Evolutionary conservation across 2,797 vertebrate species (phyloP).

Genomic region (Microctenopoma steveboyesi): DNA sequence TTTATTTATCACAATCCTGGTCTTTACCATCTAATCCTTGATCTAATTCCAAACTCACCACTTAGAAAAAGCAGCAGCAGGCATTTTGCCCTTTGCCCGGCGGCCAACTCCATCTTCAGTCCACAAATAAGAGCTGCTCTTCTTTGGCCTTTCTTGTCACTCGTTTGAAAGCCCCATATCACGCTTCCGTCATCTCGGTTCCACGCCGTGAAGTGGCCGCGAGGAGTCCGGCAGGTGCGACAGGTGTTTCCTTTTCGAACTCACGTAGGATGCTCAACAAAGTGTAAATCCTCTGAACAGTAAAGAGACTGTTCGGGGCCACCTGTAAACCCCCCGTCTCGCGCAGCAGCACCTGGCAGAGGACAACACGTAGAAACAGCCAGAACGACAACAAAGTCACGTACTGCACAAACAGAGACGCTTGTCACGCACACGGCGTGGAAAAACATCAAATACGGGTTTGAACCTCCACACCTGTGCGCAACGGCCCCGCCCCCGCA

Average conservation of each 20-base stretch:
- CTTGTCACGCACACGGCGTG: conserved; percentile 12
- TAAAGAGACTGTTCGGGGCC: not conserved
- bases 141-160: not conserved
- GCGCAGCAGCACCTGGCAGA: not conserved
- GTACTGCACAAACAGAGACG: not conserved
- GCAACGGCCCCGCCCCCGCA: conserved; percentile 4
- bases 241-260: conserved; percentile 35
- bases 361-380: not conserved
- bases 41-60: conserved; percentile 58
- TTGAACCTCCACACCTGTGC: conserved; percentile 54
- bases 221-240: not conserved
- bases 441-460: not conserved
- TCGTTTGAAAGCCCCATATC: not conserved
- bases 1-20: too few species aligned
- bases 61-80: conserved; percentile 45
- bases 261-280: not conserved
- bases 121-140: not conserved
- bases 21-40: too few species aligned
- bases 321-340: not conserved
- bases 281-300: not conserved
- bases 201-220: not conserved
- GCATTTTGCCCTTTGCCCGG: not conserved
- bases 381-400: not conserved
- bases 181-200: not conserved
- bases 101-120: conserved; percentile 44